Base-by-base conservation (phyloP, 1,140 invertebrate genomes). In the Ips nitidus region DNA sequence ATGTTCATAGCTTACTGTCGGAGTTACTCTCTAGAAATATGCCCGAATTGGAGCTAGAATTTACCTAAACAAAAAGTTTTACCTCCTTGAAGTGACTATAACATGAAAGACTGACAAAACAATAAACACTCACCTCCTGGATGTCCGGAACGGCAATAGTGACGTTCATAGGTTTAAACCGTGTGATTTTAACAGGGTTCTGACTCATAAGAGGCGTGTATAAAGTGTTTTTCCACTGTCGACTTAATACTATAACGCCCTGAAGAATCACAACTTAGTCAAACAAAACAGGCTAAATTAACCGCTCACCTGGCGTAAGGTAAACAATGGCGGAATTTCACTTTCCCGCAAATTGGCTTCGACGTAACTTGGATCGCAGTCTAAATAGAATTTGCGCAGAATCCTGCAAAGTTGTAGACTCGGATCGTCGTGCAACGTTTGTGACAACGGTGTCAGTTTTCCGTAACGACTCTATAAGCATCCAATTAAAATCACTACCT, bases 171-270 rank as follows among this genome's bases (percentile, higher is more conserved):
- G 93, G 90, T 75, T 94, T 91, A 70, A 91, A 83, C 78, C 93
- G 37, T 90, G 59, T 87, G 90, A 59, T n/a, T 84, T 94, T 95
- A 76, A 93, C 91, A 78, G 93, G 94, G 78, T 95, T 92, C 75
- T 97, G 94, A 59, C 95, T 85, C 43, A 97, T 82, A 56, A 96
- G 83, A 1, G 96, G 96, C 73, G 96, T 97, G 78, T 98, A 97
- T 1, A 98, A 82, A 2, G 95, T 92, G 80, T 96, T 97, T 81
- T 98, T 98, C 96, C 96, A 98, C 78, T 98, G 95, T 2, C 95
- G 86, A 75, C 94, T 96, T 36, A 98, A 79, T 53, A 95, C 93
- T 78, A 96, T 90, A 36, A 97, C 89, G n/a, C 94, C 94, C 88
- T 94, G 71, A 42, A 82, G 77, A 70, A 56, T 53, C 2, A 7